These are phyloP conservation scores for Coilia nasus DNA, from an alignment of 2,797 vertebrate genomes.

Conservation along the genomic window DNA sequence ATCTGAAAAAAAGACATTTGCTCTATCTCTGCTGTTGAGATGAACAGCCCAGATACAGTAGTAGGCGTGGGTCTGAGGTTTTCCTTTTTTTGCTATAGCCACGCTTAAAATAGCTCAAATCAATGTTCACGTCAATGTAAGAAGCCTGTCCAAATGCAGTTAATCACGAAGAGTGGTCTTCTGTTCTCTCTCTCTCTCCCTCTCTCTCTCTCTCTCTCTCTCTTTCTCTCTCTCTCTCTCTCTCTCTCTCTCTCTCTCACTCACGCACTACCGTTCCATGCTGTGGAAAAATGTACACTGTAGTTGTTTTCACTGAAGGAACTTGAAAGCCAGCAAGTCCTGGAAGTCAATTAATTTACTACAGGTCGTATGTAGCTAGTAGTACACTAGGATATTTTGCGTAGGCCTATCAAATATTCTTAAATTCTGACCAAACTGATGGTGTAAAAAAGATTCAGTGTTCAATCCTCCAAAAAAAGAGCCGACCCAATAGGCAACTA, in stretches of 20 bases:
- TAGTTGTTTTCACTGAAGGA: too few species aligned
- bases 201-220: slow-evolving; percentile 10
- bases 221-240: slow-evolving; percentile 1
- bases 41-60: not conserved
- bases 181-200: not conserved
- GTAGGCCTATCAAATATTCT: too few species aligned
- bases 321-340: too few species aligned
- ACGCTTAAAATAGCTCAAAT: not conserved
- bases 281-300: too few species aligned
- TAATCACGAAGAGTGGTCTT: not conserved
- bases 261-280: not conserved
- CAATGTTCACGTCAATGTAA: not conserved
- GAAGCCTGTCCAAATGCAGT: not conserved
- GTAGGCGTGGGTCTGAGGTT: not conserved
- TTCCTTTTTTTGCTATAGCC: not conserved
- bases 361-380: too few species aligned
- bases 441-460: too few species aligned
- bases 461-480: too few species aligned
- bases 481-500: too few species aligned
- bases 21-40: not conserved
- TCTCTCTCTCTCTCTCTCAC: slow-evolving; percentile 1
- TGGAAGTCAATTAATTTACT: too few species aligned
- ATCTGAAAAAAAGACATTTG: slow-evolving; percentile 15
- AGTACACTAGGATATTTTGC: too few species aligned
- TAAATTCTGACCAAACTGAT: too few species aligned